Evolutionary conservation across 2,113 vertebrate genomes (phyloP).

Genomic region (Tetraodon nigroviridis): DNA sequence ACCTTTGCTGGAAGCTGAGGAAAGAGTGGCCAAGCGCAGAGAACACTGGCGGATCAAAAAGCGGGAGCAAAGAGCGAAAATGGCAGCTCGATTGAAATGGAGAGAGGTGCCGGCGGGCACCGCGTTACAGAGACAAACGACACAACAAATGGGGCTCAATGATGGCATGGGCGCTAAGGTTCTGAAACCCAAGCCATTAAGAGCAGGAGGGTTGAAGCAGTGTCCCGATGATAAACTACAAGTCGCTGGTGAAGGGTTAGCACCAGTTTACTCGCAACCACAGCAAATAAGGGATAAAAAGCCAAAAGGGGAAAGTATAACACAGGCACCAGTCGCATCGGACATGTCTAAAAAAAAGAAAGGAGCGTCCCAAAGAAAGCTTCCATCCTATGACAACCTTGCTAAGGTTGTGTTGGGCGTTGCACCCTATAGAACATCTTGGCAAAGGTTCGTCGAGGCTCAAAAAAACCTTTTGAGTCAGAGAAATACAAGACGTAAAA

Average conservation of each 20-base stretch:
- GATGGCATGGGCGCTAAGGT: slow-evolving; percentile 16
- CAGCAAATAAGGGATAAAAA: slow-evolving; percentile 23
- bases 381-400: slow-evolving; percentile 17
- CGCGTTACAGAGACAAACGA: slow-evolving; percentile 21
- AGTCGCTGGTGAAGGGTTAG: slow-evolving; percentile 10
- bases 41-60: slow-evolving; percentile 78
- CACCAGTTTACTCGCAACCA: slow-evolving; percentile 11
- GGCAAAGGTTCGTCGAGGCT: slow-evolving; percentile 54
- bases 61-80: slow-evolving; percentile 73
- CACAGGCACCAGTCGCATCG: background rate
- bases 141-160: slow-evolving; percentile 26
- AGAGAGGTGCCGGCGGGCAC: slow-evolving; percentile 39
- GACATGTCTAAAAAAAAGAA: slow-evolving; percentile 9
- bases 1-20: slow-evolving; percentile 51
- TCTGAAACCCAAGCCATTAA: slow-evolving; percentile 22
- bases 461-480: slow-evolving; percentile 55
- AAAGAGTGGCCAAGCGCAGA: slow-evolving; percentile 67
- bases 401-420: slow-evolving; percentile 29
- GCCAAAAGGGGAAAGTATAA: background rate
- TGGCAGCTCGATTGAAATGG: slow-evolving; percentile 51
- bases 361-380: slow-evolving; percentile 29
- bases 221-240: slow-evolving; percentile 14
- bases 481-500: slow-evolving; percentile 47
- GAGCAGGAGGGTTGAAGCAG: slow-evolving; percentile 26
- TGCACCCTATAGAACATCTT: slow-evolving; percentile 42